A percentile compares a stretch with the other conserved stretches of the same genome.
Conservation (phyloP, 2,888 invertebrate genomes). For the Thymelicus sylvestris region DNA sequence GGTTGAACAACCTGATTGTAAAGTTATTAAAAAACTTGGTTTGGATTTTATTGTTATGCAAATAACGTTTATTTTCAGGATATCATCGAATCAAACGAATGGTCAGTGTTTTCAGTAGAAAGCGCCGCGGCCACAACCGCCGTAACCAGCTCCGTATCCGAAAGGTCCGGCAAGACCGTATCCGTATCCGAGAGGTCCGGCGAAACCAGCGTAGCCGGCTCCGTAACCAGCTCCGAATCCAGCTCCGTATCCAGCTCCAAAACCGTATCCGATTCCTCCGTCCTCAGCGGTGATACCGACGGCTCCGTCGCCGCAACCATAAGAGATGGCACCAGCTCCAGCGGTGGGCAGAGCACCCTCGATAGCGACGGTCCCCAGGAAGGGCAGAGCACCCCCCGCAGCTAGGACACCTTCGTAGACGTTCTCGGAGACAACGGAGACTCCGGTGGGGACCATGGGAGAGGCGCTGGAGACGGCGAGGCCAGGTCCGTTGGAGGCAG, state of each 20-base stretch:
- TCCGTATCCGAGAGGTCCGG: background rate
- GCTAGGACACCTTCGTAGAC: constrained; percentile 48
- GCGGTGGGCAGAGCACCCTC: constrained; percentile 52
- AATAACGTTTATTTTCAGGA: constrained; percentile 33
- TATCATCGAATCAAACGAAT: no score
- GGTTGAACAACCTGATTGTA: no score
- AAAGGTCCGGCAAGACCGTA: background rate
- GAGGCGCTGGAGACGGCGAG: constrained; percentile 51
- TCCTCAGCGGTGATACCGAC: constrained; percentile 47
- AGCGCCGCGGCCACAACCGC: background rate
- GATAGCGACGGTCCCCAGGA: constrained; percentile 40
- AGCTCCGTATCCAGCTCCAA: background rate
- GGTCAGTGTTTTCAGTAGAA: background rate
- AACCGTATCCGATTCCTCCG: constrained; percentile 25
- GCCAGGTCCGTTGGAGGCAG: constrained; percentile 43
- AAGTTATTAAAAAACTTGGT: no score
- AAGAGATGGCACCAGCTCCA: constrained; percentile 53
- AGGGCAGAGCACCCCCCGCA: constrained; percentile 37
- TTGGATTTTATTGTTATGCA: constrained; percentile 16
- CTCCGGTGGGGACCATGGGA: constrained; percentile 44
- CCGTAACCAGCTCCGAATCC: background rate
- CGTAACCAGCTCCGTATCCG: background rate
- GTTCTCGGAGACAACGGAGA: constrained; percentile 50
- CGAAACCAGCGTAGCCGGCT: background rate
- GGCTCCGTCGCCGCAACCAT: constrained; percentile 49